Conservation (phyloP, 1,140 invertebrate genomes). For the Lepidurus apus region DNA sequence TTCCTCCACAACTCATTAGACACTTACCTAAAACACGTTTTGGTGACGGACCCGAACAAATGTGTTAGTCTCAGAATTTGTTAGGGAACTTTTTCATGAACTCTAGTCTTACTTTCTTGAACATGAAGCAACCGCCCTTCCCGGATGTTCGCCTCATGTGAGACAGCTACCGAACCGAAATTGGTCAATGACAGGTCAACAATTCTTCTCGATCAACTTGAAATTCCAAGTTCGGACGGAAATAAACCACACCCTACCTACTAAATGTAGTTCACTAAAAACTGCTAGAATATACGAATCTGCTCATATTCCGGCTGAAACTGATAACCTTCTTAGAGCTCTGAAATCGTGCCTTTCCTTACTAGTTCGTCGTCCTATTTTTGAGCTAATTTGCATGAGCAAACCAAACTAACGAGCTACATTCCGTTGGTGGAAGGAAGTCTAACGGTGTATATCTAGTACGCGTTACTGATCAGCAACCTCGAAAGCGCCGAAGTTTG, state of each 20-base stretch:
- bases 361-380: background rate
- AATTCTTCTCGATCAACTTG: background rate
- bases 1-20: background rate
- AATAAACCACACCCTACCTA: background rate
- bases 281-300: background rate
- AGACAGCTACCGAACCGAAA: constrained; percentile 8
- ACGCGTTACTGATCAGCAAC: background rate
- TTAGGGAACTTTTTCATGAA: background rate
- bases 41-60: too few species aligned
- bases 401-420: background rate
- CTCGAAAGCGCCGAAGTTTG: too few species aligned
- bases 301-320: background rate
- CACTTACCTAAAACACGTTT: too few species aligned
- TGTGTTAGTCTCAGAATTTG: too few species aligned
- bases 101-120: background rate
- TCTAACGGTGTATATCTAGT: background rate
- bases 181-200: constrained; percentile 10
- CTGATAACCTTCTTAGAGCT: background rate
- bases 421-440: background rate
- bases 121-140: constrained; percentile 5
- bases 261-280: background rate
- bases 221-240: background rate
- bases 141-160: constrained; percentile 7
- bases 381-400: background rate
- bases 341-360: background rate